Conservation (phyloP, 2,113 vertebrate species). For the Patagioenas fasciata region DNA sequence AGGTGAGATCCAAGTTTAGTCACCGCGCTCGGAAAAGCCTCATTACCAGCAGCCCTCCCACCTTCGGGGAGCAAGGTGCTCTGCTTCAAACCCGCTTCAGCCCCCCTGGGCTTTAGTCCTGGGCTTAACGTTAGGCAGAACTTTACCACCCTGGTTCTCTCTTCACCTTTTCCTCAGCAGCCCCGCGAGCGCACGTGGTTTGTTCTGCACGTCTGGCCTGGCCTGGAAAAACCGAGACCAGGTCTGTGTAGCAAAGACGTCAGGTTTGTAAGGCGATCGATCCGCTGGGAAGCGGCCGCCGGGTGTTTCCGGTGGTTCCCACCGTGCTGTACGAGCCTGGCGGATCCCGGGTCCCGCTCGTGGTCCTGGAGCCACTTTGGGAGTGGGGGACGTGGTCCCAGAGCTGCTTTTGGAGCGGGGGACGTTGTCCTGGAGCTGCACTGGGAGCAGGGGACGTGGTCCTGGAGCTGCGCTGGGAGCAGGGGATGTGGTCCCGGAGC, state of each 20-base stretch:
- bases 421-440: too few relatives aligned
- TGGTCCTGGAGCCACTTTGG: too few relatives aligned
- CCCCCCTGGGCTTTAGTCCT: neutral
- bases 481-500: too few relatives aligned
- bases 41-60: neutral
- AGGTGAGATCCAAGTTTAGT: neutral
- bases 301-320: neutral
- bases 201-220: rapidly evolving
- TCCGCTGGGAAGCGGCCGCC: neutral
- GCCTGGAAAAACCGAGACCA: neutral
- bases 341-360: rapidly evolving
- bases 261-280: neutral
- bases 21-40: neutral
- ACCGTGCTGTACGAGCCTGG: rapidly evolving
- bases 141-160: neutral
- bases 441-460: too few relatives aligned
- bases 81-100: neutral
- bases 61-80: neutral
- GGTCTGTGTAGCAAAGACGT: rapidly evolving
- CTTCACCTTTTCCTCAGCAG: neutral
- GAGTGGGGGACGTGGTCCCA: too few relatives aligned
- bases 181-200: neutral
- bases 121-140: rapidly evolving
- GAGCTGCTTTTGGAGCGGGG: too few relatives aligned
- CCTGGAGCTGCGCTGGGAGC: too few relatives aligned